Conservation (phyloP, 1,140 invertebrate species). For the Aphidius gifuensis region DNA sequence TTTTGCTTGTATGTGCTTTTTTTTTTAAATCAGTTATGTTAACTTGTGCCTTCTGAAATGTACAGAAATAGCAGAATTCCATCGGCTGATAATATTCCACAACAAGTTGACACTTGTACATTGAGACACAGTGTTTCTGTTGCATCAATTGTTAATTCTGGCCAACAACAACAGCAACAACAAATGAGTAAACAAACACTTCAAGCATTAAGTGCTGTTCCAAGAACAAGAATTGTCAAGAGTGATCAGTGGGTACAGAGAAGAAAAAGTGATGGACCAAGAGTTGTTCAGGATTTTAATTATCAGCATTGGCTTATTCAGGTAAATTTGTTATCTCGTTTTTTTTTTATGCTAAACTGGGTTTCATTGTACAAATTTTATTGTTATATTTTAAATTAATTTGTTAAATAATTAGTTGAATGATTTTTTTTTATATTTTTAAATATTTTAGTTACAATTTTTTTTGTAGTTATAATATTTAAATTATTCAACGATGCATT, state of each 20-base stretch:
- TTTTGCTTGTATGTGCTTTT: too few species aligned
- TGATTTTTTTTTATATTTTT: too few species aligned
- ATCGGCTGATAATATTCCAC: conserved; percentile 59
- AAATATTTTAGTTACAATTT: neutral
- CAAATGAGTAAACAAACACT: conserved; percentile 75
- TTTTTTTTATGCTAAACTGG: too few species aligned
- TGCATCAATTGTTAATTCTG: conserved; percentile 31
- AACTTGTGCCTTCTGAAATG: conserved; percentile 24
- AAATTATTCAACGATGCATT: too few species aligned
- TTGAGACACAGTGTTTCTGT: conserved; percentile 54
- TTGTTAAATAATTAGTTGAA: neutral
- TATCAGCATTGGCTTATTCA: conserved; percentile 87
- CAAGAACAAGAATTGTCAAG: conserved; percentile 68
- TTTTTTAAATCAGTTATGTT: too few species aligned
- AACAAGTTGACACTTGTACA: conserved; percentile 48
- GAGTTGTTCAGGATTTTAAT: conserved; percentile 61
- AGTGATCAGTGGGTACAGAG: conserved; percentile 70
- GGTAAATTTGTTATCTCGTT: conserved; percentile 46
- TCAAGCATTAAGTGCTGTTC: conserved; percentile 75
- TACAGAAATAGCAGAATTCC: conserved; percentile 61
- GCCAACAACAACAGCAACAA: conserved; percentile 49
- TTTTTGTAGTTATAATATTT: too few species aligned
- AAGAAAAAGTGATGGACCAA: conserved; percentile 61
- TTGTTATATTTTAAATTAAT: neutral
- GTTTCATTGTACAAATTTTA: neutral